Evolutionary conservation across 2,113 vertebrate genomes (phyloP), one percentile per base, ranked within the genome.

Genomic region (Panthera leo): DNA sequence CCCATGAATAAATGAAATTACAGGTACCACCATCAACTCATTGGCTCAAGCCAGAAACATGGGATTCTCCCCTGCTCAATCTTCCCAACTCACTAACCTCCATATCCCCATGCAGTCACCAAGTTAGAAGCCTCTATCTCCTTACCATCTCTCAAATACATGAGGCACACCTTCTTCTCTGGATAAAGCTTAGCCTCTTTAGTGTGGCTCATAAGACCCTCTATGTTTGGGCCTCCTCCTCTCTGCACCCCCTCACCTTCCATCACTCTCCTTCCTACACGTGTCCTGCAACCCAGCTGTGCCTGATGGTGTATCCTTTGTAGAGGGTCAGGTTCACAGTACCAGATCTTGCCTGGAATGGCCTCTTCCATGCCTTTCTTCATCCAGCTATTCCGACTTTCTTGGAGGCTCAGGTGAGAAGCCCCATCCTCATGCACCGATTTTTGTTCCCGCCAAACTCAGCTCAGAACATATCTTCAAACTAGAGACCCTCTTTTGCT

Each of bases 151-250:
- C 70, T 88, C 84, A 88, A 16, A 58, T 36, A 79, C 42, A 39
- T 0, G 2, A 75, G 45, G 23, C 45, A 11, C 3, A 16, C 2
- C 0, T 4, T 13, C 6, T 73, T 1, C 13, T 21, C 76, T 31
- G 70, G 51, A 48, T 23, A 27, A 70, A 83, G 14, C 51, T 31
- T 2, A 76, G 51, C 34, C 53, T 86, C 90, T 75, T 70, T 3
- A 36, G 85, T 34, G 53, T 42, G 19, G 65, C 48, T 87, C 8
- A 14, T 2, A 45, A 18, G 51, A 83, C 51, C 25, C n/a, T 25
- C 16, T 18, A 25, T 2, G 5, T 42, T 34, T 3, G 0, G 48
- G 16, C 12, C 58, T 84, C 76, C 48, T 42, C 5, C 12, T 2
- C 19, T 14, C 36, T 5, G 14, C n/a, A 61, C 13, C 34, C 2